phyloP scores from a whole-genome alignment of 1,140 invertebrate genomes.

The Calycopis cecrops region DNA sequence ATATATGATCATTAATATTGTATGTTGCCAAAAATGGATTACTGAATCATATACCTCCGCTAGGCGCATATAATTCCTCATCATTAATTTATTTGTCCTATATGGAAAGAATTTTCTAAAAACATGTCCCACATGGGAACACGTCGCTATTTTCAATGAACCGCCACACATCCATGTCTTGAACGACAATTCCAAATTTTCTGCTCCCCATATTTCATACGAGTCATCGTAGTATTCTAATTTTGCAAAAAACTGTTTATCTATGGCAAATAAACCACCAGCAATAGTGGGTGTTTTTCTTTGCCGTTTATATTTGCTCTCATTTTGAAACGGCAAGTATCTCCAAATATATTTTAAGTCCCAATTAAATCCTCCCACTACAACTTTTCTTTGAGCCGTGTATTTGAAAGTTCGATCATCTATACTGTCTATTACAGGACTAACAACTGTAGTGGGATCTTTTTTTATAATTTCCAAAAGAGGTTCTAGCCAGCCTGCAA shows the following conservation, averaged over 20 bases:
- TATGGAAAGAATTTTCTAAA: slow-evolving; percentile 95
- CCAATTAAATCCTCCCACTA: slow-evolving; percentile 97
- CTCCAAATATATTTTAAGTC: slow-evolving; percentile 97
- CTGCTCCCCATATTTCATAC: slow-evolving; percentile 99
- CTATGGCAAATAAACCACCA: slow-evolving; percentile 82
- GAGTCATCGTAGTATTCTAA: slow-evolving; percentile 98
- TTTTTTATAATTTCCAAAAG: slow-evolving; percentile 93
- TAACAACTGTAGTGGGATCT: slow-evolving; percentile 91
- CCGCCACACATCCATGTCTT: slow-evolving; percentile 93
- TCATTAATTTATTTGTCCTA: slow-evolving; percentile 92
- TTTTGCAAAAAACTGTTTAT: slow-evolving; percentile 89
- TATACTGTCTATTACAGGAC: slow-evolving; percentile 94
- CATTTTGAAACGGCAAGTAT: slow-evolving; percentile 87
- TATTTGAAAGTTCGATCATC: slow-evolving; percentile 92
- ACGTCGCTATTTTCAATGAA: slow-evolving; percentile 95
- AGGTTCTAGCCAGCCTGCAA: slow-evolving; percentile 95
- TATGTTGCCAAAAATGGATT: too few relatives aligned
- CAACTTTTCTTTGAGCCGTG: slow-evolving; percentile 36
- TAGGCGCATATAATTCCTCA: slow-evolving; percentile 93
- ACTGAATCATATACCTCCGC: slow-evolving; percentile 75
- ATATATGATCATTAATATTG: too few relatives aligned
- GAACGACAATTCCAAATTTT: slow-evolving; percentile 97
- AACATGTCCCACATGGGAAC: slow-evolving; percentile 99
- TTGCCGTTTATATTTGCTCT: slow-evolving; percentile 87
- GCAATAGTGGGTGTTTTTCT: slow-evolving; percentile 98